Percentiles rank a stretch among this genome's conserved stretches.
These are phyloP conservation scores for Hemibates koningsi DNA, from an alignment of 2,113 vertebrate species.

Conservation along the genomic window DNA sequence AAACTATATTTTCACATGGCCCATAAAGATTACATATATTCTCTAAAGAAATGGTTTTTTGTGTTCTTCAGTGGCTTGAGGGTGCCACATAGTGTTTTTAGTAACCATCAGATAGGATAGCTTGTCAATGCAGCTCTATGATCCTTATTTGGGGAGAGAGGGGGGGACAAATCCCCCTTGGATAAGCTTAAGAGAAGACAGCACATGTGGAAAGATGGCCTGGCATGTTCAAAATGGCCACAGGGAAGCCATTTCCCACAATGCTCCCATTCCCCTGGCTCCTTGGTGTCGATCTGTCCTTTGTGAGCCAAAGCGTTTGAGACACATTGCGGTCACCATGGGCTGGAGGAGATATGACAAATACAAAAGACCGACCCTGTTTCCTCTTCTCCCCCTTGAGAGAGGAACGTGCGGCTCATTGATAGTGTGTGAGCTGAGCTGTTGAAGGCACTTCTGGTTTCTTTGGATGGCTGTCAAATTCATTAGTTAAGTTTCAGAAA, in stretches of 20 bases:
- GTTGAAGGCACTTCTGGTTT: background rate
- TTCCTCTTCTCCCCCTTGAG: conserved; percentile 5
- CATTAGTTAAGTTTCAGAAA: background rate
- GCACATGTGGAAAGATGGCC: conserved; percentile 8
- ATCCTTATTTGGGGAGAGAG: conserved; percentile 8
- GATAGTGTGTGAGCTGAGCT: conserved; percentile 11
- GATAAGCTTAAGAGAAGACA: conserved; percentile 39
- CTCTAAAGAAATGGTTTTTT: background rate
- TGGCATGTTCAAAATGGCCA: conserved; percentile 53
- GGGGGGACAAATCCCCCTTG: background rate
- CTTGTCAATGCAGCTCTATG: conserved; percentile 1
- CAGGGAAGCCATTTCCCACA: conserved; percentile 50
- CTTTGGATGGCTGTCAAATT: background rate
- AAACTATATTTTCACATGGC: background rate
- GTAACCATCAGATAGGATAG: conserved; percentile 5
- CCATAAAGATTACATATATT: background rate
- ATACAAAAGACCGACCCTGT: conserved; percentile 38
- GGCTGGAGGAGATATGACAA: conserved; percentile 62
- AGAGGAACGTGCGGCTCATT: conserved; percentile 5
- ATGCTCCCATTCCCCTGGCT: conserved; percentile 36
- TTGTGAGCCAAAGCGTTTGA: conserved; percentile 60
- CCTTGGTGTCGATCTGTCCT: conserved; percentile 50
- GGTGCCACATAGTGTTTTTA: conserved; percentile 2
- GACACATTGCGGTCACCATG: conserved; percentile 64
- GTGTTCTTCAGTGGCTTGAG: background rate